Evolutionary conservation across 2,797 vertebrate genomes (phyloP).

Genomic region (Phrynocephalus forsythii): DNA sequence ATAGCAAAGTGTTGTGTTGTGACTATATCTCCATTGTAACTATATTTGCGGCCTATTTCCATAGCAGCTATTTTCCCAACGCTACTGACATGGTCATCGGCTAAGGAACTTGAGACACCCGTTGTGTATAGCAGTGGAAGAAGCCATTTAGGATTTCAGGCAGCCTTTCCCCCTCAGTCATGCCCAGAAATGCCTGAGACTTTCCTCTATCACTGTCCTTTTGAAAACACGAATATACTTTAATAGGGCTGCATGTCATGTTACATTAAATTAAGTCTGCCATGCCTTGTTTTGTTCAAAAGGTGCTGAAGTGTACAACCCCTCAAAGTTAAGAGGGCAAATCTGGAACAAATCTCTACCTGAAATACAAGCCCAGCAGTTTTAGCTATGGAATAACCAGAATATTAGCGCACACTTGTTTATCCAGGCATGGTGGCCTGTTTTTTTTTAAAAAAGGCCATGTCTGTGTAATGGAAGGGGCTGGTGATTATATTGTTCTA

Average conservation of each 20-base stretch:
- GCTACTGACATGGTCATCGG: no score
- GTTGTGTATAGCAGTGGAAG: neutral
- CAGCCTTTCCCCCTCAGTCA: neutral
- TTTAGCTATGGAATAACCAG: slow-evolving; percentile 10
- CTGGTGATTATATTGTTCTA: slow-evolving; percentile 32
- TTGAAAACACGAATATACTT: neutral
- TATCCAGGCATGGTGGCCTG: neutral
- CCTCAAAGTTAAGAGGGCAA: neutral
- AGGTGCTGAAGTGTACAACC: neutral
- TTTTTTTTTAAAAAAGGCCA: neutral
- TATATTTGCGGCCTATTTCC: no score
- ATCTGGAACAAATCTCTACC: slow-evolving; percentile 7
- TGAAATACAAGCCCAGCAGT: neutral
- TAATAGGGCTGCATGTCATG: neutral
- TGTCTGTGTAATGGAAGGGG: neutral
- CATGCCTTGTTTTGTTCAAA: neutral
- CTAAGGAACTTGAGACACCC: no score
- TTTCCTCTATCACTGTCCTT: neutral
- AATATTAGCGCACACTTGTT: slow-evolving; percentile 17
- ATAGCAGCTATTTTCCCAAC: no score
- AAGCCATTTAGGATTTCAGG: neutral
- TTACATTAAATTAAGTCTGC: neutral
- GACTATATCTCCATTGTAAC: no score
- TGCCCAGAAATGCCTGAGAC: neutral
- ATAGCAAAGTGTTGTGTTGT: no score